Evolutionary conservation across 2,888 invertebrate genomes (phyloP).

Genomic region (Ectropis crepuscularia): DNA sequence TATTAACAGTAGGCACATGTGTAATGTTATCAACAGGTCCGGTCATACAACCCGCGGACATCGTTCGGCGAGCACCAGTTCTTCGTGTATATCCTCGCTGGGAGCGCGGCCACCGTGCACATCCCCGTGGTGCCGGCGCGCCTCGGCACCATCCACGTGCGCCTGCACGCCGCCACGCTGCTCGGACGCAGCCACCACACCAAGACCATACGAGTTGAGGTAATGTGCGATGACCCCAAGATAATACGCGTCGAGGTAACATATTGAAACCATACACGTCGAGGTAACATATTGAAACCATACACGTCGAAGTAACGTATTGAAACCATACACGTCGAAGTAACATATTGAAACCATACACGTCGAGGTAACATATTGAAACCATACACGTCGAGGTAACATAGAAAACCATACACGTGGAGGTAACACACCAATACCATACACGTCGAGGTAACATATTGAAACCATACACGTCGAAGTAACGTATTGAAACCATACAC

Average conservation of each 20-base stretch:
- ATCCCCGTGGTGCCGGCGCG: conserved; percentile 94
- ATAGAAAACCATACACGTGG: no score
- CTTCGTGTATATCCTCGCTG: conserved; percentile 93
- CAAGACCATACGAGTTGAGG: conserved; percentile 69
- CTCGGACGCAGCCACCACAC: conserved; percentile 90
- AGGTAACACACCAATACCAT: no score
- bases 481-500: no score
- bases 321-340: background rate
- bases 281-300: conserved; percentile 87
- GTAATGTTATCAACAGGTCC: conserved; percentile 68
- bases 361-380: no score
- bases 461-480: no score
- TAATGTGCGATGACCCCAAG: conserved; percentile 24
- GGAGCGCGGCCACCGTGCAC: conserved; percentile 93
- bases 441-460: no score
- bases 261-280: no score
- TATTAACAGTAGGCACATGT: background rate
- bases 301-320: conserved; percentile 49
- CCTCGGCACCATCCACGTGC: conserved; percentile 81
- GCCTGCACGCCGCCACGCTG: conserved; percentile 89
- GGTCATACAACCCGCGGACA: conserved; percentile 95
- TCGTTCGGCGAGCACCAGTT: conserved; percentile 98
- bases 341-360: no score
- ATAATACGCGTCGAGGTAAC: no score
- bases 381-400: no score